A percentile compares a stretch with the other conserved stretches of the same genome.
These are phyloP conservation scores for Cromileptes altivelis DNA, from an alignment of 2,113 vertebrate species.

Conservation along the genomic window DNA sequence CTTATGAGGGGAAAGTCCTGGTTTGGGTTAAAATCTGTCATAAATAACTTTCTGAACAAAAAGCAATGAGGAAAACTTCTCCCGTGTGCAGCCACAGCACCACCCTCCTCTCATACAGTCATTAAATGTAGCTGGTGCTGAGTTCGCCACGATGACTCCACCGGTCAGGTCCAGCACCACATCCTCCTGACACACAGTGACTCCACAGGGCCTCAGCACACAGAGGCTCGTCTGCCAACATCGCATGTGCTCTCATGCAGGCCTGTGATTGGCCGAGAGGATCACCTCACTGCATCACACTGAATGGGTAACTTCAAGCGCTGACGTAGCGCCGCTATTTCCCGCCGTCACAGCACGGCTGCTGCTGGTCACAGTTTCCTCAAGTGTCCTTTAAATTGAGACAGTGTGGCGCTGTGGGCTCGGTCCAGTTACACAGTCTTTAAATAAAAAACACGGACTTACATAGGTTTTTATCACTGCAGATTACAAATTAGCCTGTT, in stretches of 20 bases:
- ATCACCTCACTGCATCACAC: slow-evolving; percentile 74
- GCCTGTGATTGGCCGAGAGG: slow-evolving; percentile 74
- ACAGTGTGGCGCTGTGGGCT: not conserved
- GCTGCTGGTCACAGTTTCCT: not conserved
- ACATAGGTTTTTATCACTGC: too few relatives aligned
- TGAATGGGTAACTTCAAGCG: slow-evolving; percentile 41
- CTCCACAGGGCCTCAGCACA: not conserved
- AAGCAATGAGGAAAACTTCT: too few relatives aligned
- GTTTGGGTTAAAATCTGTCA: too few relatives aligned
- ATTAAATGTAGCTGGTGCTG: not conserved
- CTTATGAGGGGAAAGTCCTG: too few relatives aligned
- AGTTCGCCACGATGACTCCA: not conserved
- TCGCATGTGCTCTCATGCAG: slow-evolving; percentile 49
- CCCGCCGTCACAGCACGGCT: slow-evolving; percentile 5
- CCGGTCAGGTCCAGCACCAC: not conserved
- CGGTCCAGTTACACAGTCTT: not conserved
- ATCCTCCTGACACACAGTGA: slow-evolving; percentile 20
- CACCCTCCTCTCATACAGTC: not conserved
- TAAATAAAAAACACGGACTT: too few relatives aligned
- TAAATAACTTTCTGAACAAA: too few relatives aligned
- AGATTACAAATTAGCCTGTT: too few relatives aligned
- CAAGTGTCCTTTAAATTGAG: not conserved
- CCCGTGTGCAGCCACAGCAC: not conserved
- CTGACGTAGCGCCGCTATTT: slow-evolving; percentile 26
- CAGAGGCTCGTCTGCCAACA: slow-evolving; percentile 16